phyloP scores from a whole-genome alignment of 2,888 invertebrate genomes.

The Hemaris fuciformis region DNA sequence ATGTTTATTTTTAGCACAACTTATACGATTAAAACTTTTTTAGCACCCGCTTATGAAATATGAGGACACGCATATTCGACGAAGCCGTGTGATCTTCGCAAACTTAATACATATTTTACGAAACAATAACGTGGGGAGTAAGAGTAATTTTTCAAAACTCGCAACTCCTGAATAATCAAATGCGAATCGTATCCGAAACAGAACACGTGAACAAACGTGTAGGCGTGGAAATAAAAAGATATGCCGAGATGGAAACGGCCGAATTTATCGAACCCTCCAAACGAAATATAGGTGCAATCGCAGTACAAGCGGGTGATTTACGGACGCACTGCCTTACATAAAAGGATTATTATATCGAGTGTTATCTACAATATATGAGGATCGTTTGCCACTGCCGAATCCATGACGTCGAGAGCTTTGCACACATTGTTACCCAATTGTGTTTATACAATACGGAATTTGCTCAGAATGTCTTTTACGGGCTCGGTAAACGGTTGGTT shows the following conservation, averaged over 20 bases:
- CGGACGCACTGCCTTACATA: slow-evolving; percentile 54
- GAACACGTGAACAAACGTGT: slow-evolving; percentile 27
- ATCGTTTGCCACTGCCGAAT: slow-evolving; percentile 30
- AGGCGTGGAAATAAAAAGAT: slow-evolving; percentile 63
- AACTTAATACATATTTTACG: slow-evolving; percentile 31
- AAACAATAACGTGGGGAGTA: slow-evolving; percentile 24
- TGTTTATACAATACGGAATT: slow-evolving; percentile 23
- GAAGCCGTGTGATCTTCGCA: slow-evolving; percentile 18
- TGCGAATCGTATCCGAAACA: slow-evolving; percentile 39
- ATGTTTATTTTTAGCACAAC: too few species aligned
- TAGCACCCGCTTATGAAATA: background rate
- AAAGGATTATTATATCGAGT: slow-evolving; percentile 50
- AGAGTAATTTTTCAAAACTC: slow-evolving; percentile 28
- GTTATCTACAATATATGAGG: slow-evolving; percentile 29
- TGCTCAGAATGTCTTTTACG: slow-evolving; percentile 18
- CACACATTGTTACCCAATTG: slow-evolving; percentile 33
- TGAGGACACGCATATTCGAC: slow-evolving; percentile 19
- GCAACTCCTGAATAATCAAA: slow-evolving; percentile 47
- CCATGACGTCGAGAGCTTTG: slow-evolving; percentile 25
- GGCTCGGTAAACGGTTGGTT: background rate
- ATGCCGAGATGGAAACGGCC: slow-evolving; percentile 56
- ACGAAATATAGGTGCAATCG: slow-evolving; percentile 64
- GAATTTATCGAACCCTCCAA: slow-evolving; percentile 64
- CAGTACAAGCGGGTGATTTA: slow-evolving; percentile 58
- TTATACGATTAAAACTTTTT: too few species aligned